Evolutionary conservation across 1,140 invertebrate genomes (phyloP), one percentile per base, ranked within the genome.

Genomic region (Sycophaga agraensis): DNA sequence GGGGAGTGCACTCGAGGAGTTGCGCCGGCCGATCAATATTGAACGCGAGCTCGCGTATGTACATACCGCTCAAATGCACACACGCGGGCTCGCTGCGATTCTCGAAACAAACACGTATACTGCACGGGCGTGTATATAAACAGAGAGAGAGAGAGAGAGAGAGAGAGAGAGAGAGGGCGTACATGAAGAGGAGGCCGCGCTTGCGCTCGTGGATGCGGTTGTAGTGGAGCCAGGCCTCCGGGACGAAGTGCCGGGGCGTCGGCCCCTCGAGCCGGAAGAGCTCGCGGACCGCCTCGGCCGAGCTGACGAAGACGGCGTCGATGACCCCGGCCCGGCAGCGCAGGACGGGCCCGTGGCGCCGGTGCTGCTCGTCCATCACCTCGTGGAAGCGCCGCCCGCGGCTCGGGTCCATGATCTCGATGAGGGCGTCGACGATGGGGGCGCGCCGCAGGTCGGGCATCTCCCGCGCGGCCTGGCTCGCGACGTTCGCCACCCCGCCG

Each of bases 111-210:
- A n/a, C n/a, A n/a, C n/a, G n/a, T n/a, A n/a, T n/a, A n/a, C n/a
- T n/a, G n/a, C n/a, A n/a, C n/a, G n/a, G n/a, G n/a, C n/a, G n/a
- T n/a, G n/a, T n/a, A n/a, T n/a, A n/a, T n/a, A n/a, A n/a, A n/a
- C n/a, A n/a, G n/a, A n/a, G n/a, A n/a, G n/a, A n/a, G n/a, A n/a
- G n/a, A n/a, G n/a, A n/a, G n/a, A 22, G 28, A 26, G 17, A 48
- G 3, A 8, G 12, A 42, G 4, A 48, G n/a, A n/a, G 17, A 16
- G 24, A 16, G 2, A 26, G 12, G 14, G 4, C 54, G 81, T 83
- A 90, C 92, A 94, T 94, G 75, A 95, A 96, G 70, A 94, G 89
- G 9, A 96, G 78, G 16, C 93, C 93, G 66, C 93, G 84, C 65
- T 87, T 82, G 46, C 85, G 87, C 28, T 85, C 82, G 64, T 88